Evolutionary conservation across 2,113 vertebrate species (phyloP).

Genomic region (Archilochus colubris): DNA sequence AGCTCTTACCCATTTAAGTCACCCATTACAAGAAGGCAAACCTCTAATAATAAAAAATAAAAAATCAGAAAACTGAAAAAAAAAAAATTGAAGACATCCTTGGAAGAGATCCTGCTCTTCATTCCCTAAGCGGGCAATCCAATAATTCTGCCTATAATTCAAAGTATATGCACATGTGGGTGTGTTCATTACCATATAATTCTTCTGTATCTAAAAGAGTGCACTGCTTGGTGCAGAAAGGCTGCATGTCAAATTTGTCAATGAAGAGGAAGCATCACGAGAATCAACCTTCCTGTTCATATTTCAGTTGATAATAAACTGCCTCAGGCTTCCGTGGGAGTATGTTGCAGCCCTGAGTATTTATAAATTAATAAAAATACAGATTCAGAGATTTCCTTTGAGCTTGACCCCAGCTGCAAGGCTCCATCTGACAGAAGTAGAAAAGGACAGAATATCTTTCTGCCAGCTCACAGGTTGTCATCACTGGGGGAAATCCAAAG

Average conservation of each 20-base stretch:
- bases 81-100: background rate
- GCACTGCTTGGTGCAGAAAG: background rate
- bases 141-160: background rate
- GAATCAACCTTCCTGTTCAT: background rate
- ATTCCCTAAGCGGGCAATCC: background rate
- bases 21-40: background rate
- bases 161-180: background rate
- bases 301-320: background rate
- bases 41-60: background rate
- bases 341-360: background rate
- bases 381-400: background rate
- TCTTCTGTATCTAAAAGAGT: slow-evolving; percentile 20
- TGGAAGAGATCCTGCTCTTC: background rate
- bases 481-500: background rate
- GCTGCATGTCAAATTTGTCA: slow-evolving; percentile 28
- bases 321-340: background rate
- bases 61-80: no score
- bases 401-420: background rate
- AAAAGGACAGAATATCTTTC: background rate
- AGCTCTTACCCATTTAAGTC: background rate
- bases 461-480: background rate
- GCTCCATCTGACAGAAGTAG: background rate
- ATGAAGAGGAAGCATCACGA: slow-evolving; percentile 25
- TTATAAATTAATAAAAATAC: background rate
- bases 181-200: slow-evolving; percentile 24